Conservation (phyloP, 2,888 invertebrate genomes). For the Hypena proboscidalis region DNA sequence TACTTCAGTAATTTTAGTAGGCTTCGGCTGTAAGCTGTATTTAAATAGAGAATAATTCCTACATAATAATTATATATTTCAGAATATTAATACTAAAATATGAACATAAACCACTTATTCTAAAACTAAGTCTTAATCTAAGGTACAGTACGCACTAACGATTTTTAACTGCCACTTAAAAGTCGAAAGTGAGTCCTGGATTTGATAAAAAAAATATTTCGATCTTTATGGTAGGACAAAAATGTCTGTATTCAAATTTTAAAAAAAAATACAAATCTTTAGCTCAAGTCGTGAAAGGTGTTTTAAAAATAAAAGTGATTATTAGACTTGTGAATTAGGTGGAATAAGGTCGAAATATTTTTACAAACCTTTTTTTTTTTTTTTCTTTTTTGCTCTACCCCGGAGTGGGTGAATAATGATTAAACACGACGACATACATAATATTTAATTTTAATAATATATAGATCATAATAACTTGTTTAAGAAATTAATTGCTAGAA, state of each 20-base stretch:
- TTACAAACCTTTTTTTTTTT: conserved; percentile 54
- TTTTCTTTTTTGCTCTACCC: conserved; percentile 68
- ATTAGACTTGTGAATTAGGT: conserved; percentile 38
- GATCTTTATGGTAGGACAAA: conserved; percentile 10
- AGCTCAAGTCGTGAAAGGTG: conserved; percentile 27
- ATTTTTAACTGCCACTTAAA: conserved; percentile 23
- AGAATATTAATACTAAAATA: conserved; percentile 38
- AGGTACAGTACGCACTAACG: conserved; percentile 13
- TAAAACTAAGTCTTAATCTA: conserved; percentile 36
- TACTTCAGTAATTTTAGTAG: no score
- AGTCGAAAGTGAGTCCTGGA: conserved; percentile 11
- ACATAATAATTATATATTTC: conserved; percentile 19
- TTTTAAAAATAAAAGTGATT: conserved; percentile 15
- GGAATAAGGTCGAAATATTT: conserved; percentile 61
- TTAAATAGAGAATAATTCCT: conserved; percentile 23
- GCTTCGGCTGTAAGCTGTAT: neutral
- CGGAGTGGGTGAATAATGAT: conserved; percentile 68
- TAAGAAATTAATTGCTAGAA: conserved; percentile 44
- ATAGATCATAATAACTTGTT: conserved; percentile 56
- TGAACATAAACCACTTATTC: conserved; percentile 45
- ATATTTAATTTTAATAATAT: conserved; percentile 43
- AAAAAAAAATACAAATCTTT: conserved; percentile 7
- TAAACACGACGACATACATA: conserved; percentile 78
- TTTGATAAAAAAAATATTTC: conserved; percentile 39
- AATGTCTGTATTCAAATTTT: neutral